These are phyloP conservation scores for Leucopsar rothschildi DNA, from an alignment of 2,113 vertebrate genomes.

Conservation along the genomic window DNA sequence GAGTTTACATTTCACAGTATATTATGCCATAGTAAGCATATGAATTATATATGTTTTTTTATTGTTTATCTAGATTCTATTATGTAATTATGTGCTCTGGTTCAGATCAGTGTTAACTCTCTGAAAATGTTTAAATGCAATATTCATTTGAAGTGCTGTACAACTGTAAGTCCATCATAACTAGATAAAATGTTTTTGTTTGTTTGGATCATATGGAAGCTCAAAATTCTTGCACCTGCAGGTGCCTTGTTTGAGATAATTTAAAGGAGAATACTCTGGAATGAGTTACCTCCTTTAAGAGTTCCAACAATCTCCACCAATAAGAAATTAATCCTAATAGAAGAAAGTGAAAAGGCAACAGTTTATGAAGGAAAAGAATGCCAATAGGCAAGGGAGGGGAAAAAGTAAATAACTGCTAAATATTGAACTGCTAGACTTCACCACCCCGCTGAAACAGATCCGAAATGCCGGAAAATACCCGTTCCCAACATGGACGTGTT, in stretches of 20 bases:
- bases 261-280: neutral
- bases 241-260: neutral
- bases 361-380: neutral
- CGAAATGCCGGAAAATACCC: neutral
- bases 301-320: neutral
- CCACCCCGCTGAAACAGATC: neutral
- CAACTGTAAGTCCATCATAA: neutral
- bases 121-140: neutral
- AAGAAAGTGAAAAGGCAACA: neutral
- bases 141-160: neutral
- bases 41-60: neutral
- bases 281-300: neutral
- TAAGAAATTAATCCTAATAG: neutral
- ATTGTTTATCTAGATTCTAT: neutral
- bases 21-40: neutral
- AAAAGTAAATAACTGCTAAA: neutral
- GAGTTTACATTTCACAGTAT: neutral
- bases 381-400: fast-evolving
- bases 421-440: neutral
- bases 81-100: neutral
- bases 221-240: neutral
- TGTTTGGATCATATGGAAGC: neutral
- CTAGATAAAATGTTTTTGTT: neutral
- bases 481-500: neutral
- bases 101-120: neutral